Evolutionary conservation across 2,888 invertebrate species (phyloP).

Genomic region (Caenorhabditis macrosperma): DNA sequence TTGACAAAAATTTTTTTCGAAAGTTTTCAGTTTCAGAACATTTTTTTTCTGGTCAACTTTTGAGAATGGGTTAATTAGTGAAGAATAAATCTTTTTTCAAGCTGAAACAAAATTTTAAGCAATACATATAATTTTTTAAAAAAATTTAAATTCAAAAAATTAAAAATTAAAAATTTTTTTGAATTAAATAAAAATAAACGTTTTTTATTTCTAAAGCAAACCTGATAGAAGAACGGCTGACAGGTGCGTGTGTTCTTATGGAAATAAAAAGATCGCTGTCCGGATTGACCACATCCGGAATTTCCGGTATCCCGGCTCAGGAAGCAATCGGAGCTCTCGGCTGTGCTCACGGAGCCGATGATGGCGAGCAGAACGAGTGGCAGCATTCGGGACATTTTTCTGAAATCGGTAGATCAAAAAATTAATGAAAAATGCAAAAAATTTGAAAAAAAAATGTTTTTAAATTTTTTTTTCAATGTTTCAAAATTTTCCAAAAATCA

Average conservation of each 20-base stretch:
- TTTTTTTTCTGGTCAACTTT: not conserved
- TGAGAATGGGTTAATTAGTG: too few species aligned
- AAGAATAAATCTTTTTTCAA: too few species aligned
- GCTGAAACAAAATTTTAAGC: too few species aligned
- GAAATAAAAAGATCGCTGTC: slow-evolving; percentile 73
- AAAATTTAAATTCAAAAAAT: not conserved
- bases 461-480: too few species aligned
- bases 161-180: not conserved
- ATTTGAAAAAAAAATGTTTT: too few species aligned
- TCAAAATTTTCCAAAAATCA: too few species aligned
- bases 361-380: not conserved
- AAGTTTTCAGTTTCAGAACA: not conserved
- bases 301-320: slow-evolving; percentile 30
- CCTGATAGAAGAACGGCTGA: slow-evolving; percentile 78
- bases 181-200: not conserved
- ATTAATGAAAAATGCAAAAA: too few species aligned
- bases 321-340: slow-evolving; percentile 37
- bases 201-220: not conserved
- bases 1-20: not conserved
- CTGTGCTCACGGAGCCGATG: not conserved
- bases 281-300: slow-evolving; percentile 68
- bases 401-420: too few species aligned
- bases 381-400: too few species aligned
- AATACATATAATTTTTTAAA: not conserved
- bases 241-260: slow-evolving; percentile 73